Evolutionary conservation across 2,888 invertebrate genomes (phyloP), one percentile per base, ranked within the genome.

Genomic region (Perizoma flavofasciatum): DNA sequence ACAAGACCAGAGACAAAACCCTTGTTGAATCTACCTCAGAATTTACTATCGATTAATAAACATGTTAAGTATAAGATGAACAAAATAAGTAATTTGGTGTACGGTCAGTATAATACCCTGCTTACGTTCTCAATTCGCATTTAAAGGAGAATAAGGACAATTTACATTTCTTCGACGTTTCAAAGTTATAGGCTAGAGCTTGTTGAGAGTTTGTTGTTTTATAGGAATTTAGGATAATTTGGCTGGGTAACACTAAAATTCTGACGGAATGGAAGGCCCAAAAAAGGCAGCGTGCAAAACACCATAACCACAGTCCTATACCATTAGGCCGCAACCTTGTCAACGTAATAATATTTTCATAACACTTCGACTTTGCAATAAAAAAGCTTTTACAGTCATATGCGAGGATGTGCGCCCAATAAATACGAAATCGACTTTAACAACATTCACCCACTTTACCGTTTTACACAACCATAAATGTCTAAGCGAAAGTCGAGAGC

Each of bases 381-480:
- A 73, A 74, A 71, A 67, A 57, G 67, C 65, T 69, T 69, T 61
- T 57, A 50, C 53, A 72, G 59, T 63, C 63, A 64, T 58, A 70
- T 54, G 56, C 59, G 46, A 64, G 65, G 67, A 66, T 69, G 66
- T 61, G 61, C 70, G 71, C 69, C 56, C 70, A 78, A 76, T 78
- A 72, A 77, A 76, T 66, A 65, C 63, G 65, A 71, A 70, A 71
- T 51, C 53, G 75, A 72, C 75, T 70, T 77, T 78, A 71, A 80
- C 71, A 67, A 67, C 73, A 63, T 56, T 64, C 66, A 69, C 65
- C 61, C 53, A 55, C 65, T 71, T 69, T 66, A 68, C 65, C 70
- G 69, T 70, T 76, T 66, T 64, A 68, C 64, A 71, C 72, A 65
- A 46, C 69, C 67, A 71, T 79, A 73, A 77, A 77, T 65, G 70